Base-by-base conservation (phyloP, 2,797 vertebrate genomes). In the Coregonus suidteri region DNA sequence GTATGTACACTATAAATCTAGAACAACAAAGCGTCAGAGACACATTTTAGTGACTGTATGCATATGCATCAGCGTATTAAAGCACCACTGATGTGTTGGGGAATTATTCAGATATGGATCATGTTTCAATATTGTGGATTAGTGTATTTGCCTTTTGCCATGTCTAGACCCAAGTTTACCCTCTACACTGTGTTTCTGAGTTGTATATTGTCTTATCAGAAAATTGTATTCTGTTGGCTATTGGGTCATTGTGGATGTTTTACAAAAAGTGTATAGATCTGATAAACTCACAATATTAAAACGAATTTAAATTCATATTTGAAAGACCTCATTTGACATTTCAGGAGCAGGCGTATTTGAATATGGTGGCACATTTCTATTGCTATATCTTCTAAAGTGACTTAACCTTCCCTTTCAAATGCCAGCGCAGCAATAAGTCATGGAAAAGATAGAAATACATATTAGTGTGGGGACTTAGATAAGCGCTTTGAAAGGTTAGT, bases 391-490 rank as follows among this genome's bases (percentile, higher is more conserved):
- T 25, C 25, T 25, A 25, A 25, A 25, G 25, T 25, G 71, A 69
- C 75, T 64, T 78, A 64, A 76, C 53, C 75, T 67, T 65, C 30
- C 52, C 65, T 76, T 69, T 69, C 31, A 78, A 18, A 64, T 18
- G 41, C 65, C 74, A 71, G 62, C n/a, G 15, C 20, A 18, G 37
- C 71, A 76, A 66, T 30, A 18, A 67, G 59, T 30, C 16, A 67
- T 65, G 25, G 62, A n/a, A 79, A 76, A 76, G 75, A 47, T 72
- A 53, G 80, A 75, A 74, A 64, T 14, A 79, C 37, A 51, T 75
- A 77, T 79, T 77, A 81, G 66, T 70, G 65, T 75, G 34, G 47
- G 37, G 73, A 73, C 72, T 79, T 73, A 84, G 80, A 82, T 80
- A 80, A 77, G 78, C 37, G 18, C 1, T 53, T 47, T 16, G 25